These are phyloP conservation scores for Oncorhynchus clarkii DNA, from an alignment of 2,113 vertebrate genomes.

Conservation along the genomic window DNA sequence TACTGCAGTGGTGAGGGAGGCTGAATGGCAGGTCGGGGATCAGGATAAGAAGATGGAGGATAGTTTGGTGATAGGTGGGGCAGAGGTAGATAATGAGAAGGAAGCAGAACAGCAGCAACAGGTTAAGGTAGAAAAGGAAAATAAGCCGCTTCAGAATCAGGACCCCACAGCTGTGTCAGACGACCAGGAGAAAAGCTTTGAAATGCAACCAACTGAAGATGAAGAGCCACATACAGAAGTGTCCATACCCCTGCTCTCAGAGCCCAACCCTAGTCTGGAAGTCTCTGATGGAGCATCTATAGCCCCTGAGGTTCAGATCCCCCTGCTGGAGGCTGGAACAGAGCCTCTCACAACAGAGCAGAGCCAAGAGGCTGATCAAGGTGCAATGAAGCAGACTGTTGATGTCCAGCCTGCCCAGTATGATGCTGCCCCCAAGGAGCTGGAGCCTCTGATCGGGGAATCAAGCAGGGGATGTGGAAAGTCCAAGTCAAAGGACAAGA, in stretches of 20 bases:
- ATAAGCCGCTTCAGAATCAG: background rate
- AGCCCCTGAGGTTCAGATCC: conserved; percentile 6
- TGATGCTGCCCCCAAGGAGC: conserved; percentile 18
- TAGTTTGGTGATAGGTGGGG: conserved; percentile 57
- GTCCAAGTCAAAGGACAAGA: conserved; percentile 71
- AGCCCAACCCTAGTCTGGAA: background rate
- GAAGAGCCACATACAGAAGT: conserved; percentile 9
- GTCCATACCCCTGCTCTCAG: background rate
- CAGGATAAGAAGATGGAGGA: conserved; percentile 56
- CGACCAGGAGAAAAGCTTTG: conserved; percentile 12
- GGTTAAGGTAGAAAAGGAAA: background rate
- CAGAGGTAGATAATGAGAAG: conserved; percentile 59
- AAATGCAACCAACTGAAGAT: conserved; percentile 3
- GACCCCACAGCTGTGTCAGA: conserved; percentile 3
- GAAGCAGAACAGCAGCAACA: conserved; percentile 45
- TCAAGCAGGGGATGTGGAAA: conserved; percentile 60
- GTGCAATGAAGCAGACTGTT: background rate
- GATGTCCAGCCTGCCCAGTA: background rate
- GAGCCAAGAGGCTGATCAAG: background rate
- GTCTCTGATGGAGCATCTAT: background rate
- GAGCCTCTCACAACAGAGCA: background rate
- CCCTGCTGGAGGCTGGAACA: background rate
- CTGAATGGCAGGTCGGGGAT: conserved; percentile 69
- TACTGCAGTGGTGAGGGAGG: conserved; percentile 68
- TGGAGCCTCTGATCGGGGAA: conserved; percentile 60